Base-by-base conservation (phyloP, 2,888 invertebrate genomes). In the Ophioninae sp. region DNA sequence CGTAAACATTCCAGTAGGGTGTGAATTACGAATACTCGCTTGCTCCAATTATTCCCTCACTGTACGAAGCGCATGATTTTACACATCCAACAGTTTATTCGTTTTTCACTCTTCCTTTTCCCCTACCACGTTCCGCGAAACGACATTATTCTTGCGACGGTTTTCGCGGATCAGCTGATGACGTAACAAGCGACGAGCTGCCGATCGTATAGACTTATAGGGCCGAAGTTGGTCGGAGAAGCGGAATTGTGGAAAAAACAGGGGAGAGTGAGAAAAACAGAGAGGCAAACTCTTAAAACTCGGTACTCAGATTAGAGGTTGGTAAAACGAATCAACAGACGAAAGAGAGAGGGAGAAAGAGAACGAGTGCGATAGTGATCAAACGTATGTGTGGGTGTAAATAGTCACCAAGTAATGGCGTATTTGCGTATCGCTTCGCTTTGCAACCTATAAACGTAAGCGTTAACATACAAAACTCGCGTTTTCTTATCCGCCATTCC, bases 101-200 rank as follows among this genome's bases (percentile, higher is more conserved):
- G 5, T 51, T 51, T 51, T 51, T 51, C 51, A 17, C 51, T 51
- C 44, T 17, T 10, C 51, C 51, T 17, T 51, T 51, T 13, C 13
- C 51, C 51, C 51, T 51, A 3, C 51, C 17, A 10, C 51, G 51
- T 51, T 51, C 13, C 3, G 13, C 17, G 13, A 30, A 30, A 30
- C 17, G 17, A 51, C 44, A 10, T 10, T 44, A 41, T 41, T 22
- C 20, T 22, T 68, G 13, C 22, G 67, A 41, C 41, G 71, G n/a
- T 61, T 13, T 59, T 59, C 61, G 83, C 85, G 88, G 87, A 91
- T 91, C 91, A 90, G 91, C 91, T 90, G 91, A 90, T 91, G 91
- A 91, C 91, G 91, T 91, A 91, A 91, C 88, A 90, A 86, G 82
- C 87, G 88, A 89, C 87, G 87, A 88, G 86, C 88, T 87, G 82